A percentile compares a stretch with the other conserved stretches of the same genome.
phyloP scores from a whole-genome alignment of 2,113 vertebrate genomes.

The Trochalopteron elliotii region DNA sequence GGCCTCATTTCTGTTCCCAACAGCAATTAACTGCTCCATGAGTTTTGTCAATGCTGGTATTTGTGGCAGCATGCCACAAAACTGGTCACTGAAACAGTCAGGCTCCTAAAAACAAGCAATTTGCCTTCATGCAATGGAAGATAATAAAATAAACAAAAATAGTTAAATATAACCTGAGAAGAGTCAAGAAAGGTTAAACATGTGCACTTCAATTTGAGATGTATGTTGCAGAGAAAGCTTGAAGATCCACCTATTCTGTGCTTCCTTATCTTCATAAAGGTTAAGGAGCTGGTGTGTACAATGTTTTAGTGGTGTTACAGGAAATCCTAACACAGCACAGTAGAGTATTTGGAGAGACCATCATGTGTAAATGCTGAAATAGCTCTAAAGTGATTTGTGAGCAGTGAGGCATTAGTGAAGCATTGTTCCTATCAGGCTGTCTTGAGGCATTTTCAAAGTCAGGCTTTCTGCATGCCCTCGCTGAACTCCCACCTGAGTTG shows the following conservation, averaged over 20 bases:
- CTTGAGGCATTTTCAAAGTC: not conserved
- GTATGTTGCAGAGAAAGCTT: not conserved
- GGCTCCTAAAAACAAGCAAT: not conserved
- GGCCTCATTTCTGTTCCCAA: not conserved
- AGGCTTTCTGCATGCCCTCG: not conserved
- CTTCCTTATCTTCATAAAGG: not conserved
- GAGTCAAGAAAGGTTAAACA: not conserved
- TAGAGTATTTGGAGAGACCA: not conserved
- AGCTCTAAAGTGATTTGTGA: not conserved
- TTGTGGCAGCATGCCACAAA: not conserved
- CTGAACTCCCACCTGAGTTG: not conserved
- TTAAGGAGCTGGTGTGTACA: not conserved
- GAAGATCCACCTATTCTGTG: not conserved
- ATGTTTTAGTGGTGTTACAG: not conserved
- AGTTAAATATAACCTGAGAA: not conserved
- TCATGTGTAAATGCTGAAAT: not conserved
- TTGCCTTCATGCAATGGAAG: not conserved
- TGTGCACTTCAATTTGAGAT: not conserved
- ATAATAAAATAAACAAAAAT: not conserved
- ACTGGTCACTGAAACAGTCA: not conserved
- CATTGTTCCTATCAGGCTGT: not conserved
- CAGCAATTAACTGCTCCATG: not conserved
- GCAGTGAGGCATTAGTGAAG: not conserved
- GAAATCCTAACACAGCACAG: not conserved
- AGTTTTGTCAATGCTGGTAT: not conserved